Conservation (phyloP, 2,888 invertebrate genomes). For the Crossocerus cetratus region DNA sequence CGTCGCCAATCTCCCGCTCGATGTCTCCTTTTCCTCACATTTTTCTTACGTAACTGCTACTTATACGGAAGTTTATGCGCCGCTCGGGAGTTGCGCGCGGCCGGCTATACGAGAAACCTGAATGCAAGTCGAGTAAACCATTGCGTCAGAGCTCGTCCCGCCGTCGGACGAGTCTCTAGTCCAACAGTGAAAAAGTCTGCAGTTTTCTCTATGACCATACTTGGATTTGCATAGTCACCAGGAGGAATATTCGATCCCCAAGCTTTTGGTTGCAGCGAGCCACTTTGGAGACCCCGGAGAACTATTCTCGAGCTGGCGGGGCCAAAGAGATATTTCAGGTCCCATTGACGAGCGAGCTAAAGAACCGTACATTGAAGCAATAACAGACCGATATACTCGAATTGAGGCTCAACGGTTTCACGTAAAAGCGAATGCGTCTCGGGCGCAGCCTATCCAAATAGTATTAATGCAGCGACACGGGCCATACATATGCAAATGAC, state of each 20-base stretch:
- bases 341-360: constrained; percentile 1
- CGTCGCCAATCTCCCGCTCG: too few species aligned
- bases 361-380: constrained; percentile 8
- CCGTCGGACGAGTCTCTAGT: too few species aligned
- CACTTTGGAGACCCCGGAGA: neutral
- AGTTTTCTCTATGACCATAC: too few species aligned
- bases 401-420: neutral
- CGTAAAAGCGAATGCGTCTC: neutral
- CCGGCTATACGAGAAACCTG: too few species aligned
- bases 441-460: neutral
- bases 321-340: constrained; percentile 24
- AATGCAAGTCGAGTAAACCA: too few species aligned
- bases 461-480: neutral
- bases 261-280: neutral
- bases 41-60: neutral
- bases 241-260: too few species aligned
- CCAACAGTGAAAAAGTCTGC: too few species aligned
- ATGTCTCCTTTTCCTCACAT: neutral
- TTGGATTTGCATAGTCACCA: too few species aligned
- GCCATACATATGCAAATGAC: neutral
- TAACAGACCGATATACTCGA: neutral
- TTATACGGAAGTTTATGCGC: too few species aligned
- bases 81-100: too few species aligned
- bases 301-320: neutral
- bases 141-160: too few species aligned